These are phyloP conservation scores for Brachyhypopomus gauderio DNA, from an alignment of 2,113 vertebrate genomes.

Conservation along the genomic window DNA sequence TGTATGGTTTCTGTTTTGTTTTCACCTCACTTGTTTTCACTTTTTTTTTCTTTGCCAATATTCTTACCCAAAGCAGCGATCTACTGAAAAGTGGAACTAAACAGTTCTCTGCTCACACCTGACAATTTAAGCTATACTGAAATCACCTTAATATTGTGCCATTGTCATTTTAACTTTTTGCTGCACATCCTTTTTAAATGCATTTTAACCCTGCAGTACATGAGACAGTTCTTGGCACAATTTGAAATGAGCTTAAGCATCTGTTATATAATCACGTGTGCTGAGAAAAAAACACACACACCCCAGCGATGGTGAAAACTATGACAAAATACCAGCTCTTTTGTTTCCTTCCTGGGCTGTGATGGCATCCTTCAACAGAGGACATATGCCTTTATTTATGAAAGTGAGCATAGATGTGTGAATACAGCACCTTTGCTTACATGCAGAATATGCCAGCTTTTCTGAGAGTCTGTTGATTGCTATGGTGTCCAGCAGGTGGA, in stretches of 20 bases:
- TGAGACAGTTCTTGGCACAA: neutral
- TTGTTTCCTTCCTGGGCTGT: neutral
- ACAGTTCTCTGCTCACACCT: neutral
- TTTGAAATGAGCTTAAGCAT: neutral
- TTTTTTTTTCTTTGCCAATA: constrained; percentile 50
- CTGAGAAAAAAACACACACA: neutral
- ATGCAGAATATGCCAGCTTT: neutral
- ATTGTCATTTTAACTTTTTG: neutral
- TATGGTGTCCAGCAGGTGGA: too few relatives aligned
- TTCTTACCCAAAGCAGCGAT: constrained; percentile 31
- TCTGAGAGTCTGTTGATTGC: neutral
- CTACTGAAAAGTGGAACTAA: constrained; percentile 40
- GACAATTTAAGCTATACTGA: neutral
- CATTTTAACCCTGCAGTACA: neutral
- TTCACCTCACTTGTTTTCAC: constrained; percentile 45
- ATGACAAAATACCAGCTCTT: constrained; percentile 14
- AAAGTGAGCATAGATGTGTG: neutral
- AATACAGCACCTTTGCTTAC: neutral
- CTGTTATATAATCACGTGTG: neutral
- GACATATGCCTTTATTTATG: neutral
- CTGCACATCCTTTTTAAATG: neutral
- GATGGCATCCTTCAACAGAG: too few relatives aligned
- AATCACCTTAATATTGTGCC: neutral
- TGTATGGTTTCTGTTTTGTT: constrained; percentile 24
- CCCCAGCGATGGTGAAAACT: constrained; percentile 40